Evolutionary conservation across 2,888 invertebrate genomes (phyloP).

Genomic region (Halocaridina rubra): DNA sequence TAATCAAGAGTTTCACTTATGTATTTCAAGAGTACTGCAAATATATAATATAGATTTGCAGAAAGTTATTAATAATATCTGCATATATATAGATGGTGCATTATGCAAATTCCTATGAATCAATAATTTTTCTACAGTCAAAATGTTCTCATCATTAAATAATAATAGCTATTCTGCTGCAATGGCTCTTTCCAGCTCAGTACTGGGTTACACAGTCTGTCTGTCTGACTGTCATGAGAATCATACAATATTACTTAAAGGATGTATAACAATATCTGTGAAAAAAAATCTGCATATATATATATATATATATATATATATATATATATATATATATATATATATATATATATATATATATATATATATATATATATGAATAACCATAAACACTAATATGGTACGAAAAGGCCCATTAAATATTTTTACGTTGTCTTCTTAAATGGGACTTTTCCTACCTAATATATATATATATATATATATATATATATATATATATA

Average conservation of each 20-base stretch:
- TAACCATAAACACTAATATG: slow-evolving; percentile 6
- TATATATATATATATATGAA: slow-evolving; percentile 30
- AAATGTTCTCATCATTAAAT: too few relatives aligned
- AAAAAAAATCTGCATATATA: slow-evolving; percentile 28
- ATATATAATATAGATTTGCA: neutral
- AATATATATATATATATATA: neutral
- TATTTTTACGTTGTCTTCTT: neutral
- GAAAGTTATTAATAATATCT: neutral
- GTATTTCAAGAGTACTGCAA: neutral
- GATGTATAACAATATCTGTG: neutral
- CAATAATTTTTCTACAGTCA: too few relatives aligned
- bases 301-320: slow-evolving; percentile 43
- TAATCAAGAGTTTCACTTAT: too few relatives aligned
- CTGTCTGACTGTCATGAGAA: neutral
- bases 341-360: slow-evolving; percentile 12
- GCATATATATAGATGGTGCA: neutral
- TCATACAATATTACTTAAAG: neutral
- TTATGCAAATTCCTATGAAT: too few relatives aligned
- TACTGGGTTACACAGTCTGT: neutral
- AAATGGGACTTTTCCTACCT: too few relatives aligned
- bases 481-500: slow-evolving; percentile 14
- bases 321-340: slow-evolving; percentile 35
- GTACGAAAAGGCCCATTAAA: neutral
- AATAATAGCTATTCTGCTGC: too few relatives aligned
- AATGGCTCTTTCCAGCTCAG: too few relatives aligned